Evolutionary conservation across 2,888 invertebrate species (phyloP).

Genomic region (Alviniconcha strummeri): DNA sequence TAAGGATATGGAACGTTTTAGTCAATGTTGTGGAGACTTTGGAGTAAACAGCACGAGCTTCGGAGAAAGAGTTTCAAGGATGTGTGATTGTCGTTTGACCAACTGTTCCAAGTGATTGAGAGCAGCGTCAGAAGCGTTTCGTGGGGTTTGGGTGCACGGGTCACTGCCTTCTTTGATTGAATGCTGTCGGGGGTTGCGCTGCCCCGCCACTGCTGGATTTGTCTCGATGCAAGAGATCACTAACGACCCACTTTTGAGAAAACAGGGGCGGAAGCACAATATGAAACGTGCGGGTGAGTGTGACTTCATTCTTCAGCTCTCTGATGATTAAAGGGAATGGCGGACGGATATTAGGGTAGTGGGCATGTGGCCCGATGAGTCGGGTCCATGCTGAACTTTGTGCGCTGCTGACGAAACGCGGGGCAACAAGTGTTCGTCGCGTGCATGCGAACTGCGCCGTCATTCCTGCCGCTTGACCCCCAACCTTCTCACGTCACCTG

Average conservation of each 20-base stretch:
- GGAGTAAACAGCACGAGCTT: conserved; percentile 35
- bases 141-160: background rate
- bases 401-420: too few relatives aligned
- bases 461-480: conserved; percentile 6
- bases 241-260: conserved; percentile 30
- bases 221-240: conserved; percentile 30
- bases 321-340: too few relatives aligned
- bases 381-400: too few relatives aligned
- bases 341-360: too few relatives aligned
- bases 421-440: conserved; percentile 20
- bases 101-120: background rate
- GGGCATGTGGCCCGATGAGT: too few relatives aligned
- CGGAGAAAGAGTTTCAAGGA: conserved; percentile 22
- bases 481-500: background rate
- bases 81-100: background rate
- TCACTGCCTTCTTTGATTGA: background rate
- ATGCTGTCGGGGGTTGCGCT: conserved; percentile 14
- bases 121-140: background rate
- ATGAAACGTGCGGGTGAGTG: conserved; percentile 16
- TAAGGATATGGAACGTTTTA: conserved; percentile 25
- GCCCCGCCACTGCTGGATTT: conserved; percentile 7
- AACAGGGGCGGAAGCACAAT: conserved; percentile 24
- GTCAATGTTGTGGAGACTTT: conserved; percentile 33
- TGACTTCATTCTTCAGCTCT: background rate
- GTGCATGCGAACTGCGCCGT: background rate